These are phyloP conservation scores for Spicauda simplicius DNA, from an alignment of 2,888 invertebrate genomes.

Conservation along the genomic window DNA sequence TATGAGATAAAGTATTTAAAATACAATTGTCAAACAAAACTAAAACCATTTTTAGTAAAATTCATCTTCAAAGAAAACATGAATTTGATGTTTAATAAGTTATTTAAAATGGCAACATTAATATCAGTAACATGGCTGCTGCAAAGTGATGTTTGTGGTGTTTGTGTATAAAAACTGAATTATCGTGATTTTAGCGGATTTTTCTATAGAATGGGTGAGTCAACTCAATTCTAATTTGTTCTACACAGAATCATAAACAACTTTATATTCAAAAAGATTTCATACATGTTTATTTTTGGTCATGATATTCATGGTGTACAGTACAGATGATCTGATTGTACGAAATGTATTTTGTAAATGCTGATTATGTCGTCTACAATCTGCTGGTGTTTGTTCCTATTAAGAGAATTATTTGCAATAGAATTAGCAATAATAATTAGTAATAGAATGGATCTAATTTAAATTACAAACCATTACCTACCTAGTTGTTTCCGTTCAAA, in stretches of 20 bases:
- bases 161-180: slow-evolving; percentile 59
- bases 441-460: not conserved
- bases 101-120: slow-evolving; percentile 41
- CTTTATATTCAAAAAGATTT: not conserved
- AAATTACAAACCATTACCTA: not conserved
- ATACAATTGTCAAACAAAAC: too few species aligned
- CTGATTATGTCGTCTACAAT: not conserved
- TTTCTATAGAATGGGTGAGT: slow-evolving; percentile 69
- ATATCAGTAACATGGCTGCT: slow-evolving; percentile 71
- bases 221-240: not conserved
- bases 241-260: not conserved
- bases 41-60: too few species aligned
- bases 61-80: not conserved
- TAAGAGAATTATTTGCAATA: not conserved
- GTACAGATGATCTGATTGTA: slow-evolving; percentile 17
- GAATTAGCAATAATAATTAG: not conserved
- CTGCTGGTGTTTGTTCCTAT: not conserved
- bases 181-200: slow-evolving; percentile 55
- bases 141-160: slow-evolving; percentile 71
- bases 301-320: not conserved
- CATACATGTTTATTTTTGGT: slow-evolving; percentile 1
- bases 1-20: too few species aligned
- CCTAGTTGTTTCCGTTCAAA: not conserved
- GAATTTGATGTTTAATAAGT: not conserved
- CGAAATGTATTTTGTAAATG: slow-evolving; percentile 14